Base-by-base conservation (phyloP, 2,797 vertebrate genomes). In the Hylomyscus alleni region DNA sequence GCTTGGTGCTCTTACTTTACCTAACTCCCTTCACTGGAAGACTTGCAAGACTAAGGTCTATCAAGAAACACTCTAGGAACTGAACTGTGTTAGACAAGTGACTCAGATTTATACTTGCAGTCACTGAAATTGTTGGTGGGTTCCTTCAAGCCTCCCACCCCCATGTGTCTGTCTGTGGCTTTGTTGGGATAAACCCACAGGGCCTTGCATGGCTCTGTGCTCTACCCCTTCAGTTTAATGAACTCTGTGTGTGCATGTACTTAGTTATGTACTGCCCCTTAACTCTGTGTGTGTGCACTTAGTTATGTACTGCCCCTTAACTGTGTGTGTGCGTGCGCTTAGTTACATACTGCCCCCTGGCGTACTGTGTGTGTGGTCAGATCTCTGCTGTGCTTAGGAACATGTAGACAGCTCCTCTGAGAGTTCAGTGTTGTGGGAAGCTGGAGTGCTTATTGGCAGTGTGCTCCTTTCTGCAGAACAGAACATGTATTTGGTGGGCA, bases 1-100 rank as follows among this genome's bases (percentile, higher is more conserved):
- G 34, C 56, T 91, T 47, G 11, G 5, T 56, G 62, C 50, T 76
- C 95, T 91, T 82, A 52, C 73, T 69, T 83, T 76, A 52, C 56
- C 89, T 44, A n/a, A n/a, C n/a, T 65, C 88, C 65, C 56, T 86
- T 72, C 17, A 31, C 37, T 5, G 26, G 34, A 50, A 65, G 29
- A 65, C 58, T 29, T 31, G 29, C 9, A 65, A 47, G 58, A 85
- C 19, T 50, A 13, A 44, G 12, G 22, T 85, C 84, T 54, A 86
- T 20, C 94, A 93, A 73, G 62, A 69, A 91, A 83, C n/a, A 15
- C 40, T 56, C 9, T 90, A 80, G 89, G 26, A 47, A 93, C 93
- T 92, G 47, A 65, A 65, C 14, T 54, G 11, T 75, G 85, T 73
- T 34, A 80, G 54, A 77, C 90, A 40, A 31, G 47, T 29, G 31